Conservation (phyloP, 1,140 invertebrate species). For the Anoplolepis gracilipes region DNA sequence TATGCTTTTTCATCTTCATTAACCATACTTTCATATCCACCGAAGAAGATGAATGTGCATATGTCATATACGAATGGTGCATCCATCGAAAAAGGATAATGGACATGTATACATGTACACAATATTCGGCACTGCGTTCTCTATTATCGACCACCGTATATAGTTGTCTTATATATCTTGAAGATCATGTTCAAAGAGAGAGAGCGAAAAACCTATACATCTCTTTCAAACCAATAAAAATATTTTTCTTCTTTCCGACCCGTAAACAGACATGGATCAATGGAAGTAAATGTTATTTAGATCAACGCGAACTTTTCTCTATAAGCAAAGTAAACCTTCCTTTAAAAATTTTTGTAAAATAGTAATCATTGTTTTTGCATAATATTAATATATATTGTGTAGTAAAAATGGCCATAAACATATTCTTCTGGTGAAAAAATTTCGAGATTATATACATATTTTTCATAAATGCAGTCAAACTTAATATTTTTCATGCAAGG, state of each 20-base stretch:
- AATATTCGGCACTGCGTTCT: slow-evolving; percentile 20
- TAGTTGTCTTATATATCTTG: not conserved
- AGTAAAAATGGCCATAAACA: not conserved
- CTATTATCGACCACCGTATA: slow-evolving; percentile 1
- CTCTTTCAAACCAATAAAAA: slow-evolving; percentile 15
- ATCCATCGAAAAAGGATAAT: not conserved
- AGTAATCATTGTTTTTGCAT: not conserved
- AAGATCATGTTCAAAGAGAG: not conserved
- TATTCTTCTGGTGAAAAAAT: not conserved
- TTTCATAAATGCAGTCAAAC: not conserved
- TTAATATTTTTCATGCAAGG: not conserved
- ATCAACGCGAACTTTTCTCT: not conserved
- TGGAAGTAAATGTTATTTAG: not conserved
- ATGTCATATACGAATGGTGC: not conserved
- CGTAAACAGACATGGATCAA: not conserved
- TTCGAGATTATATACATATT: not conserved
- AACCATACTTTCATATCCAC: slow-evolving; percentile 17
- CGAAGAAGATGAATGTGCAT: slow-evolving; percentile 7
- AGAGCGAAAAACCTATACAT: not conserved
- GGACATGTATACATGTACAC: slow-evolving; percentile 12
- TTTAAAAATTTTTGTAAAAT: not conserved
- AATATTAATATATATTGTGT: slow-evolving; percentile 28
- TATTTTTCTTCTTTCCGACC: not conserved
- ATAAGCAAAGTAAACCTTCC: not conserved
- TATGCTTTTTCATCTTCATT: slow-evolving; percentile 33